A percentile compares a stretch with the other conserved stretches of the same genome.
Conservation (phyloP, 2,888 invertebrate species). For the Cephus pygmeus region DNA sequence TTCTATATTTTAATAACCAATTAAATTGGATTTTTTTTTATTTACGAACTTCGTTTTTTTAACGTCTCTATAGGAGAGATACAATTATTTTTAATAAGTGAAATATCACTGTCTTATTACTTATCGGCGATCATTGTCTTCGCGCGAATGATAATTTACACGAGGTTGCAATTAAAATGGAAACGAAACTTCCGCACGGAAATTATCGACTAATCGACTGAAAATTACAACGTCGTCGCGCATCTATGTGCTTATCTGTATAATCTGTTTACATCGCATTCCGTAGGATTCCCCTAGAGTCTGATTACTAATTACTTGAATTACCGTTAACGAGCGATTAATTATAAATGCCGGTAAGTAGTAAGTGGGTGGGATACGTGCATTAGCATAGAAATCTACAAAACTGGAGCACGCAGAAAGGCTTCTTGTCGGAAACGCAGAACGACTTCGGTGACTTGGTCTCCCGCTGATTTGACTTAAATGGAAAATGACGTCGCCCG, state of each 20-base stretch:
- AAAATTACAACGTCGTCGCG: neutral
- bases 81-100: neutral
- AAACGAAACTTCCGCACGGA: slow-evolving; percentile 9
- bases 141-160: neutral
- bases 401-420: slow-evolving; percentile 25
- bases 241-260: neutral
- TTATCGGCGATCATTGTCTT: neutral
- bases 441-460: neutral
- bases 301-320: slow-evolving; percentile 9
- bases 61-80: slow-evolving; percentile 12
- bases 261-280: slow-evolving; percentile 1
- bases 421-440: neutral
- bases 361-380: slow-evolving; percentile 4
- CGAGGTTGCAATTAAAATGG: slow-evolving; percentile 13
- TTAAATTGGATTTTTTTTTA: neutral
- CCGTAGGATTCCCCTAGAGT: neutral
- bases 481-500: neutral
- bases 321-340: slow-evolving; percentile 16
- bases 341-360: neutral
- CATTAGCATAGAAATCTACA: slow-evolving; percentile 6
- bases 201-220: neutral
- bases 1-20: neutral
- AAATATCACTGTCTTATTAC: neutral
- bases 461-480: neutral
- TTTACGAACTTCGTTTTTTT: slow-evolving; percentile 16